Percentiles rank a stretch among this genome's conserved stretches.
These are phyloP conservation scores for Caenorhabditis sinica DNA, from an alignment of 2,888 invertebrate species.

Conservation along the genomic window DNA sequence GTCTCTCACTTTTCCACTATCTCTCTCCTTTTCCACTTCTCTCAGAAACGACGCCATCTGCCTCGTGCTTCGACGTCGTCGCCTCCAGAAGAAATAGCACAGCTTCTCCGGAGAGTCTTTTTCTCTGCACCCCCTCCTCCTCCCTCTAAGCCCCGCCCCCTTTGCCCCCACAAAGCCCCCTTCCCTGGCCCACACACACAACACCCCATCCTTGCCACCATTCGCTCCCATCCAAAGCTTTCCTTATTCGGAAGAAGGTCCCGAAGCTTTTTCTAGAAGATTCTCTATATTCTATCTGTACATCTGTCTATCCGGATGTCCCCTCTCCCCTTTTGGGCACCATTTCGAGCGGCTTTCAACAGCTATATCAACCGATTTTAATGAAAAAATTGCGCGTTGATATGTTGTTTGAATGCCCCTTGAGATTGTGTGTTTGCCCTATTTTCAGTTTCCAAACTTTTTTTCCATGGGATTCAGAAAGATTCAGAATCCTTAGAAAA, in stretches of 20 bases:
- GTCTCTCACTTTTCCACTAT: not conserved
- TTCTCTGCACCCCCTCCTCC: not conserved
- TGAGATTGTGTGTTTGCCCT: conserved; percentile 32
- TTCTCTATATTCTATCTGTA: not conserved
- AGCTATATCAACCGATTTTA: conserved; percentile 41
- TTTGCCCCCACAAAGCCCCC: not conserved
- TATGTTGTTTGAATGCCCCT: conserved; percentile 66
- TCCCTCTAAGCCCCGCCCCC: not conserved
- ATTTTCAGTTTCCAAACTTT: not conserved
- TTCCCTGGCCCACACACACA: not conserved
- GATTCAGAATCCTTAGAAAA: too few species aligned
- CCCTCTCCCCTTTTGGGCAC: conserved; percentile 9
- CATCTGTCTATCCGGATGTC: not conserved
- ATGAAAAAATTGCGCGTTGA: conserved; percentile 30
- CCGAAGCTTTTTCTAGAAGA: not conserved
- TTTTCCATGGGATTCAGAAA: too few species aligned
- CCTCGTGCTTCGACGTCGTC: not conserved
- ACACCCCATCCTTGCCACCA: not conserved
- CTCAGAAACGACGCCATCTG: conserved; percentile 37
- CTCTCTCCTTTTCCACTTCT: not conserved
- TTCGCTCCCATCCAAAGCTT: not conserved
- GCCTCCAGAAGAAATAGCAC: not conserved
- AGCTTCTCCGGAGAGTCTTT: not conserved
- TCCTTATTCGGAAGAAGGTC: conserved; percentile 14
- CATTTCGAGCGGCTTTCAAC: conserved; percentile 57